A percentile compares a stretch with the other conserved stretches of the same genome.
Evolutionary conservation across 2,797 vertebrate genomes (phyloP).

Genomic region (Neosilurus hyrtlii): DNA sequence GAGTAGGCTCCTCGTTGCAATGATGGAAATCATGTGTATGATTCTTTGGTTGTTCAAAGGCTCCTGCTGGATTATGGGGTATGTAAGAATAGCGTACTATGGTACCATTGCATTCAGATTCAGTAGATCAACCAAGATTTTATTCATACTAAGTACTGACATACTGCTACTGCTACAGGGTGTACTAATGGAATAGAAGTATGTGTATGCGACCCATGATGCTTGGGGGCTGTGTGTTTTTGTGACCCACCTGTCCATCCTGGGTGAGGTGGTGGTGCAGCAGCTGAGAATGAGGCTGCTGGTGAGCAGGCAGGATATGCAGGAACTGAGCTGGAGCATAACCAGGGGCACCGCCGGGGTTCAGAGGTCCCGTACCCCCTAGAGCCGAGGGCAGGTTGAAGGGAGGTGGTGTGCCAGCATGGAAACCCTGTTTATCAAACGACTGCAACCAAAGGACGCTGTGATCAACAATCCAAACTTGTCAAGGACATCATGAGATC

Average conservation of each 20-base stretch:
- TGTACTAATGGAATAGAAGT: too few species aligned
- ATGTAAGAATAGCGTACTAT: too few species aligned
- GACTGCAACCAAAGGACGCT: slow-evolving; percentile 67
- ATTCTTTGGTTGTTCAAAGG: too few species aligned
- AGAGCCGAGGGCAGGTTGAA: slow-evolving; percentile 93
- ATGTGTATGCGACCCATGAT: too few species aligned
- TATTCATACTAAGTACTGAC: too few species aligned
- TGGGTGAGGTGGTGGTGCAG: slow-evolving; percentile 93
- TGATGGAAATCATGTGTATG: too few species aligned
- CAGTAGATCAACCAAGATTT: too few species aligned
- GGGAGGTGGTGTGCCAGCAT: slow-evolving; percentile 89
- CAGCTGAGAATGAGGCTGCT: slow-evolving; percentile 96
- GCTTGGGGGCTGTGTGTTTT: not conserved
- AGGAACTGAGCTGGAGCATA: slow-evolving; percentile 89
- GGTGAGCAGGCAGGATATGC: slow-evolving; percentile 91
- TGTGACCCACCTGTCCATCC: slow-evolving; percentile 84
- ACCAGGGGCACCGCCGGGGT: slow-evolving; percentile 83
- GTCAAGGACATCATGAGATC: not conserved
- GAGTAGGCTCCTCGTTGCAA: too few species aligned
- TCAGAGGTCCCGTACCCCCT: slow-evolving; percentile 87
- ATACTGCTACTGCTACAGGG: too few species aligned
- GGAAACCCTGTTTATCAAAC: slow-evolving; percentile 98
- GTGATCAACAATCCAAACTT: not conserved
- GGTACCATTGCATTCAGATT: too few species aligned
- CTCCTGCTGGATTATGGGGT: too few species aligned